A percentile compares a stretch with the other conserved stretches of the same genome.
These are phyloP conservation scores for Drosophila trichaetosa DNA, from an alignment of 2,888 invertebrate genomes.

Conservation along the genomic window DNA sequence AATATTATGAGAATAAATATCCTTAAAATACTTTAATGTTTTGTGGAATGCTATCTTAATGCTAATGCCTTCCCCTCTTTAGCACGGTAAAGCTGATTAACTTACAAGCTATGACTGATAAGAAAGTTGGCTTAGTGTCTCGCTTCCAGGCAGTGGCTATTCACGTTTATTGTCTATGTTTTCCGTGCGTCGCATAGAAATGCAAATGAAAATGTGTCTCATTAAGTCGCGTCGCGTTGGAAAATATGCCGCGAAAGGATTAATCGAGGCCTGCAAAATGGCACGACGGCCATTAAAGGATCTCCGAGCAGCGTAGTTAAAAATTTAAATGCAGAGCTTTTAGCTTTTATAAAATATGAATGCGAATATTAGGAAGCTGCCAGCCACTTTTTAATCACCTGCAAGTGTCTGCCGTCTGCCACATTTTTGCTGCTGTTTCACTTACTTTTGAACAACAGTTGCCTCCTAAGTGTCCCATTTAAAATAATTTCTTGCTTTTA, in stretches of 20 bases:
- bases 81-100: slow-evolving; percentile 26
- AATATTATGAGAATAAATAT: background rate
- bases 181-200: slow-evolving; percentile 60
- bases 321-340: slow-evolving; percentile 65
- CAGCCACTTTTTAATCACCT: slow-evolving; percentile 37
- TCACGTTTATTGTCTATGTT: slow-evolving; percentile 53
- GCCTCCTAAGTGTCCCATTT: slow-evolving; percentile 19
- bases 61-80: slow-evolving; percentile 1
- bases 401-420: slow-evolving; percentile 5
- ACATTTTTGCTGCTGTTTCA: slow-evolving; percentile 6
- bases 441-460: background rate
- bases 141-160: slow-evolving; percentile 30
- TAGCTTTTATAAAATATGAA: slow-evolving; percentile 73
- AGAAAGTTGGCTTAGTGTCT: slow-evolving; percentile 38
- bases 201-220: slow-evolving; percentile 61
- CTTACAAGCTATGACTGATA: slow-evolving; percentile 37
- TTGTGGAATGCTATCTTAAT: background rate
- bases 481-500: slow-evolving; percentile 46
- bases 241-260: slow-evolving; percentile 77
- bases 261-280: slow-evolving; percentile 55
- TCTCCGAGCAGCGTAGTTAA: slow-evolving; percentile 61
- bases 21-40: background rate
- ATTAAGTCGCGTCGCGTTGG: slow-evolving; percentile 63
- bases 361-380: slow-evolving; percentile 54
- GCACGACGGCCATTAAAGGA: slow-evolving; percentile 55